These are phyloP conservation scores for Tokudaia muenninki DNA, from an alignment of 2,797 vertebrate species.

Conservation along the genomic window DNA sequence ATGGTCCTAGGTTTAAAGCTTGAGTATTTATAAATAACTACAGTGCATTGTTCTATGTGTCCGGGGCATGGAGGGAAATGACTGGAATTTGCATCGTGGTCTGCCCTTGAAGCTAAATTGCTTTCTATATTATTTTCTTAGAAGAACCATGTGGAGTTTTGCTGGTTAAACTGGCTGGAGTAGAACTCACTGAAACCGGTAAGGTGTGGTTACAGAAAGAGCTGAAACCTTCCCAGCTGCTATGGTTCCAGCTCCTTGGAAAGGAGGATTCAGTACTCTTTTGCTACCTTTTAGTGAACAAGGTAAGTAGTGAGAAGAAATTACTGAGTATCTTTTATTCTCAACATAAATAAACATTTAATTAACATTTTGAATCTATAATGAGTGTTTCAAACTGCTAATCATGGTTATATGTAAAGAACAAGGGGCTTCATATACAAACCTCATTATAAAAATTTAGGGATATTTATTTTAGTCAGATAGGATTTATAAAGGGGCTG, in stretches of 20 bases:
- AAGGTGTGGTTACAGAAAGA: conserved; percentile 90
- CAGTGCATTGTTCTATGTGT: not conserved
- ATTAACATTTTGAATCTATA: not conserved
- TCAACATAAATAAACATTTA: not conserved
- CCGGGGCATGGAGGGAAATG: not conserved
- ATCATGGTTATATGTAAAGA: not conserved
- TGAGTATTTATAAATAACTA: conserved; percentile 43
- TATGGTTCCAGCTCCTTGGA: conserved; percentile 95
- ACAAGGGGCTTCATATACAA: not conserved
- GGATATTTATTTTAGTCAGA: conserved; percentile 35
- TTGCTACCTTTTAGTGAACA: conserved; percentile 91
- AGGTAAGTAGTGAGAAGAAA: conserved; percentile 83
- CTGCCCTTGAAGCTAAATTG: not conserved
- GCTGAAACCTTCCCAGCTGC: conserved; percentile 88
- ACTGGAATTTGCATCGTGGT: not conserved
- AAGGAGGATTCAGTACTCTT: conserved; percentile 90
- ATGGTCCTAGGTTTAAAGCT: not conserved
- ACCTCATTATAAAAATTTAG: conserved; percentile 38
- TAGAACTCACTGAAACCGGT: conserved; percentile 92
- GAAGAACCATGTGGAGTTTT: conserved; percentile 88
- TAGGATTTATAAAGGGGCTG: not conserved
- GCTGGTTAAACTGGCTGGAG: conserved; percentile 93
- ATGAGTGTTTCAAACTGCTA: not conserved
- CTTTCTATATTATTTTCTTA: conserved; percentile 76
- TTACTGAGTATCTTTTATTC: not conserved